Evolutionary conservation across 2,113 vertebrate species (phyloP), one percentile per base, ranked within the genome.

Genomic region (Thunnus thynnus): DNA sequence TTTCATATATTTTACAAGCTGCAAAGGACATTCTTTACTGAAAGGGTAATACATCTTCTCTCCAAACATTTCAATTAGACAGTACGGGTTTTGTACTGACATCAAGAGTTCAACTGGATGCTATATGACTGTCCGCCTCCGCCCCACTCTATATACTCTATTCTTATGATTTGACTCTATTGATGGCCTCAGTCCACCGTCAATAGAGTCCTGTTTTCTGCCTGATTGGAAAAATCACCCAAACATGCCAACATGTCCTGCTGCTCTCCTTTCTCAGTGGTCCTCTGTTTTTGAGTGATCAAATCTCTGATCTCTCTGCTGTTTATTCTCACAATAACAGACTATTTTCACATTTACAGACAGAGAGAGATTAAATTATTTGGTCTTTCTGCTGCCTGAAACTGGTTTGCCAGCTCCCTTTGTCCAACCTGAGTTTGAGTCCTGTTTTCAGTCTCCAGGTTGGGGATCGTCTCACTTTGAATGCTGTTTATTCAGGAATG

Each of bases 21-120:
- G 95, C 95, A 96, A 95, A 95, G 94, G 95, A 95, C 95, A 95
- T 94, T 95, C 93, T 93, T 94, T 95, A 91, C 94, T 95, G 87
- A 95, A 93, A 95, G 95, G 95, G 95, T 95, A 95, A 95, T 92
- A 11, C 61, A 76, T 87, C 88, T 92, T 78, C 78, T 89, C 75
- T 84, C 78, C 80, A 55, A 83, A 75, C 78, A 18, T 72, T 88
- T 81, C 63, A 63, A 80, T 64, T 48, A 27, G 83, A 86, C 83
- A 81, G 70, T 74, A 3, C 68, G 13, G 73, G 66, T 86, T 76
- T 75, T 90, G 84, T 86, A 30, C 58, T 70, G 61, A 80, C 70
- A 52, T 55, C 20, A 36, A 83, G 58, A 75, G 72, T 67, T 72
- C 71, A 78, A 85, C 78, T 85, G 67, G 90, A 87, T 86, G 88